phyloP scores from a whole-genome alignment of 2,888 invertebrate genomes.

The Caenorhabditis sp. region DNA sequence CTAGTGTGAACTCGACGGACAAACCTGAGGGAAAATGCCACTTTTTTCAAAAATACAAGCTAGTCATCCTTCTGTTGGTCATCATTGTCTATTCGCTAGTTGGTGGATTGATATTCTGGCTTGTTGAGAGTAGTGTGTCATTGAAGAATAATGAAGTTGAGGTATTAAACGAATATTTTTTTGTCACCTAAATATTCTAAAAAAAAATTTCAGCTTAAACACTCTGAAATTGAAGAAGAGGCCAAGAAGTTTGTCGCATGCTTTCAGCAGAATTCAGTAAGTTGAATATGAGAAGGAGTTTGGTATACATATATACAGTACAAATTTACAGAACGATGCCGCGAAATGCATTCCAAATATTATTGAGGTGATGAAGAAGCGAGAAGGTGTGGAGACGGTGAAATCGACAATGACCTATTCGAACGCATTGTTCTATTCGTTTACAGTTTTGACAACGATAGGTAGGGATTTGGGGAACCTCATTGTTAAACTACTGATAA shows the following conservation, averaged over 20 bases:
- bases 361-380: not conserved
- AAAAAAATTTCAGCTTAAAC: no score
- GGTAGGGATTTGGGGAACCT: not conserved
- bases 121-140: not conserved
- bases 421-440: not conserved
- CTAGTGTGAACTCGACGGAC: not conserved
- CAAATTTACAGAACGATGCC: not conserved
- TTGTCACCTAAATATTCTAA: no score
- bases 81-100: not conserved
- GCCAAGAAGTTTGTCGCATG: no score
- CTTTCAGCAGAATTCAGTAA: no score
- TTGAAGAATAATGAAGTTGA: not conserved
- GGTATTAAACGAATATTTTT: not conserved
- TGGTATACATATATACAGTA: not conserved
- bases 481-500: no score
- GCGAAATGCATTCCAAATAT: not conserved
- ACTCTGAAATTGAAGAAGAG: no score
- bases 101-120: not conserved
- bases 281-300: no score
- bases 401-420: not conserved
- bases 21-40: not conserved
- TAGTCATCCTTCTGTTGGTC: not conserved
- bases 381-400: not conserved
- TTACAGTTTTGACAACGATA: conserved; percentile 1
- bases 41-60: not conserved